These are phyloP conservation scores for Argyrosomus japonicus DNA, from an alignment of 2,113 vertebrate species.

Conservation along the genomic window DNA sequence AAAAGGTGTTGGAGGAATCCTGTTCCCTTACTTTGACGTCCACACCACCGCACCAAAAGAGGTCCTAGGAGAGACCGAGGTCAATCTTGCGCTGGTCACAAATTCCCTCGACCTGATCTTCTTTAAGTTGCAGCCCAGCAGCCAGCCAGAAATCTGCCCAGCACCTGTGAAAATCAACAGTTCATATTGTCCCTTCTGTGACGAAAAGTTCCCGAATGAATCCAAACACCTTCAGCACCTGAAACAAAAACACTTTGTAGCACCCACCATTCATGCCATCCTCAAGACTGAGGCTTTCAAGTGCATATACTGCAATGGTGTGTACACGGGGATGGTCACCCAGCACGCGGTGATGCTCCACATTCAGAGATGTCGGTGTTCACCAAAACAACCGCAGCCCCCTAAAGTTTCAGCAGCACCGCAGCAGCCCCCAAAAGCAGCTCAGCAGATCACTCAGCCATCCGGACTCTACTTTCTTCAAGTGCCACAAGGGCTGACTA, in stretches of 20 bases:
- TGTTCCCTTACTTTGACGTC: conserved; percentile 94
- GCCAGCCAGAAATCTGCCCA: conserved; percentile 69
- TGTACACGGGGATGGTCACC: conserved; percentile 96
- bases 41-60: conserved; percentile 88
- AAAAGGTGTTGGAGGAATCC: conserved; percentile 85
- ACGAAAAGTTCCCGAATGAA: conserved; percentile 84
- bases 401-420: conserved; percentile 53
- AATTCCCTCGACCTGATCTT: conserved; percentile 88
- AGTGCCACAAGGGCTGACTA: conserved; percentile 60
- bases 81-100: conserved; percentile 91
- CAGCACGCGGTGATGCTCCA: conserved; percentile 94
- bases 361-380: conserved; percentile 91
- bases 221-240: conserved; percentile 90
- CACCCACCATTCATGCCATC: conserved; percentile 93
- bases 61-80: conserved; percentile 90
- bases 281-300: conserved; percentile 95
- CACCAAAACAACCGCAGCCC: conserved; percentile 84
- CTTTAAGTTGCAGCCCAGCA: conserved; percentile 89
- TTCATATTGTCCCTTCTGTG: conserved; percentile 92
- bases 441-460: conserved; percentile 51
- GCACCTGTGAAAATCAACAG: conserved; percentile 72
- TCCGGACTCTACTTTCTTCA: conserved; percentile 70
- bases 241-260: conserved; percentile 93
- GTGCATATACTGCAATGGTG: conserved; percentile 96
- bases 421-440: conserved; percentile 31